Conservation (phyloP, 2,797 vertebrate species). For the Calcarius lapponicus region DNA sequence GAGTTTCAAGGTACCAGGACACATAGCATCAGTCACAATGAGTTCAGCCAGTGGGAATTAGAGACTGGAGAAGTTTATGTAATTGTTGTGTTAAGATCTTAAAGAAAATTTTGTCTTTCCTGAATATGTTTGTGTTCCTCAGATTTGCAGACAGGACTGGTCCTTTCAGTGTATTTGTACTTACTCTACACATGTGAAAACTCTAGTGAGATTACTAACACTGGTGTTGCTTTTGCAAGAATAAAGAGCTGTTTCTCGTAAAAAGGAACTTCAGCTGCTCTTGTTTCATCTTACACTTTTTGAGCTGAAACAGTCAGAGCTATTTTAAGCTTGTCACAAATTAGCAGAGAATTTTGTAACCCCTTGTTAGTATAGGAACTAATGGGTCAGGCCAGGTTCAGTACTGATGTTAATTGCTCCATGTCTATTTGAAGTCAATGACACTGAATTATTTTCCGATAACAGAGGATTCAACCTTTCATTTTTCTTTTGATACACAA, state of each 20-base stretch:
- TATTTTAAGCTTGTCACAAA: background rate
- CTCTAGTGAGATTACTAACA: background rate
- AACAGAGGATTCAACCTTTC: background rate
- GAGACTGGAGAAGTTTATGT: background rate
- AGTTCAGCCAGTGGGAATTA: background rate
- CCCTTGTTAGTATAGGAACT: background rate
- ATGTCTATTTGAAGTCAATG: conserved; percentile 6
- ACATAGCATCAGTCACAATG: background rate
- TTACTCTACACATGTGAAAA: background rate
- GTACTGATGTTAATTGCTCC: background rate
- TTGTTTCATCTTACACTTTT: background rate
- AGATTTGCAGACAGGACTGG: background rate
- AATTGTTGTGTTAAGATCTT: background rate
- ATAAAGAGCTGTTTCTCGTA: background rate
- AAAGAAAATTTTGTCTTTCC: background rate
- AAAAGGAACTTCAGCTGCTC: background rate
- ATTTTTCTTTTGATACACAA: background rate
- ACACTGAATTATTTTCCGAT: background rate
- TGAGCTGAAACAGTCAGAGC: background rate
- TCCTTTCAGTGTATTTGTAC: background rate
- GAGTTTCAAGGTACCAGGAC: background rate
- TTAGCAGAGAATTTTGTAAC: background rate
- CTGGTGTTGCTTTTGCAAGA: background rate
- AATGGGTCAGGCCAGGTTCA: background rate
- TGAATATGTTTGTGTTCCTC: background rate